Base-by-base conservation (phyloP, 2,888 invertebrate genomes). In the Mystacides longicornis region DNA sequence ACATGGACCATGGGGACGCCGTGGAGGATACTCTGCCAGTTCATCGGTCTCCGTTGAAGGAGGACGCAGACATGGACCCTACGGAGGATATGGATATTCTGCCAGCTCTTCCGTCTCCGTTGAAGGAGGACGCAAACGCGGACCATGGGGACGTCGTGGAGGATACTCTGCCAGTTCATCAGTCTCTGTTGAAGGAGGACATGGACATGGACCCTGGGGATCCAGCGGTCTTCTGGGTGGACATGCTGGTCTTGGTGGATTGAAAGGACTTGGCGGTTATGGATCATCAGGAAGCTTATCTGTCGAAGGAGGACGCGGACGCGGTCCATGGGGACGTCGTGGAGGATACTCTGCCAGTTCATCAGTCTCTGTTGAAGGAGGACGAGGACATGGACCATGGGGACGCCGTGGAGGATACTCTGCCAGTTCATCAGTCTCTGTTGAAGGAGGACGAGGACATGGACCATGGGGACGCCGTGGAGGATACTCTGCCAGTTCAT, bases 81-180 rank as follows among this genome's bases (percentile, higher is more conserved):
- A 20, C 16, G 21, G 52, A 33, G 43, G 20, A 37, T 43, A 16
- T n/a, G 16, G 11, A 16, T 2, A 9, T n/a, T 51, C 42, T 7
- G 4, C 19, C 3, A 46, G 21, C 7, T 18, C 18, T 3, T 52
- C 52, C 20, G 16, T 52, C 16, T 22, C 23, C 4, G 23, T 22
- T 48, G 52, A 51, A 42, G 20, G 45, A 3, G 23, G 49, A 31
- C 5, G 49, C 19, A 16, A 23, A 50, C 16, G 14, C 14, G 51
- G 55, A 51, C 54, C 50, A 45, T 45, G 48, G 22, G 51, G 51
- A 33, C 23, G n/a, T 7, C 31, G 49, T 48, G 23, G 33, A n/a
- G 48, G 48, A 23, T 21, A 5, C 14, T 19, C 21, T 11, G 7
- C 21, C 18, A 22, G 20, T 37, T 22, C 18, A 42, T 43, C 19